Conservation (phyloP, 2,888 invertebrate species). For the Metalampra italica region DNA sequence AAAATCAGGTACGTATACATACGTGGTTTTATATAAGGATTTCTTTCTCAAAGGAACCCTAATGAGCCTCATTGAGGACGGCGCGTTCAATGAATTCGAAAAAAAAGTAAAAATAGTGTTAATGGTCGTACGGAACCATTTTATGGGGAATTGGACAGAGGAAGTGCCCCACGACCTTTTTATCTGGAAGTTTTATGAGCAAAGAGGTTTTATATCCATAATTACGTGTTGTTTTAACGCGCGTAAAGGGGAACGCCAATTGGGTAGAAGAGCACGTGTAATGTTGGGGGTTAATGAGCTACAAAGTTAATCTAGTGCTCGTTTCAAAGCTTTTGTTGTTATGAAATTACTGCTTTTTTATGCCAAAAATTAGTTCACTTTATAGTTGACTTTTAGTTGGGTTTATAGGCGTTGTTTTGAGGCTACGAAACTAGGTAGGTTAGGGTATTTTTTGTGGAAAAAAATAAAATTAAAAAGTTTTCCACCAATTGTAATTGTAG, state of each 20-base stretch:
- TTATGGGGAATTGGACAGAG: constrained; percentile 59
- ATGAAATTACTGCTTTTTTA: background rate
- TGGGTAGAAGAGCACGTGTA: constrained; percentile 41
- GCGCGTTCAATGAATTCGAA: constrained; percentile 64
- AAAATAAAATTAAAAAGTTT: too few species aligned
- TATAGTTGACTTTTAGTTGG: too few species aligned
- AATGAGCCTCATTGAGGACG: constrained; percentile 71
- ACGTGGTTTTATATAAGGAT: too few species aligned
- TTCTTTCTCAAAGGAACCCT: background rate
- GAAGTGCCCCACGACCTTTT: constrained; percentile 71
- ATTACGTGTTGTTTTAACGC: constrained; percentile 65
- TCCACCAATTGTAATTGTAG: too few species aligned
- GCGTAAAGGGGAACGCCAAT: constrained; percentile 55
- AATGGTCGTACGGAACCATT: constrained; percentile 59
- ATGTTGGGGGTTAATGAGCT: constrained; percentile 21
- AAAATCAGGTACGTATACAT: too few species aligned
- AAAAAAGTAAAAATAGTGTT: constrained; percentile 70
- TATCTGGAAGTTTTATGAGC: constrained; percentile 65
- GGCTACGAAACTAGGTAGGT: too few species aligned
- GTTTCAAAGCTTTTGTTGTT: background rate
- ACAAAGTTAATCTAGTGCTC: background rate
- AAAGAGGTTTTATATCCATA: constrained; percentile 74
- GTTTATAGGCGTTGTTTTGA: too few species aligned
- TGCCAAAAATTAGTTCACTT: background rate
- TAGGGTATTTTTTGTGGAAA: too few species aligned